Evolutionary conservation across 2,888 invertebrate species (phyloP).

Genomic region (Heliconius ethilla): DNA sequence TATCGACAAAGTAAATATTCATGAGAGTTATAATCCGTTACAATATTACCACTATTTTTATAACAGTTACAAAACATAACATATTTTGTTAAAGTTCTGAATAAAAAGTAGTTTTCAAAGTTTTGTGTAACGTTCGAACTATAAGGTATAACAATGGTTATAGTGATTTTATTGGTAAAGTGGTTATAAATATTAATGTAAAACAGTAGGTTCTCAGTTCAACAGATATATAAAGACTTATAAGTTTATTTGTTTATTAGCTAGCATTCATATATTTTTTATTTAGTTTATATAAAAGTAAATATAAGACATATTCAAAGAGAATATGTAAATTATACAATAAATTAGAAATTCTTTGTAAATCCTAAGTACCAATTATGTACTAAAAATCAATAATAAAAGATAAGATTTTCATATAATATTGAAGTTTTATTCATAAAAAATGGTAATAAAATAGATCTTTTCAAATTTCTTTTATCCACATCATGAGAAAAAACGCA

Average conservation of each 20-base stretch:
- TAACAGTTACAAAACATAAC: background rate
- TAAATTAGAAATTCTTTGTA: background rate
- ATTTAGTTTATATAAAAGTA: background rate
- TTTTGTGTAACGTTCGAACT: background rate
- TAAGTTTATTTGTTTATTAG: background rate
- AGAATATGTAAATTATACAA: background rate
- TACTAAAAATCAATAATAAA: background rate
- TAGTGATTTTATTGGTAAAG: background rate
- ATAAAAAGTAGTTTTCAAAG: background rate
- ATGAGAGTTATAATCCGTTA: background rate
- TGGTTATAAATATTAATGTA: background rate
- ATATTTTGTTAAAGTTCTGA: background rate
- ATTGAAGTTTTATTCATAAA: background rate
- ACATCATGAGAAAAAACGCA: too few species aligned
- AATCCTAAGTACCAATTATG: background rate
- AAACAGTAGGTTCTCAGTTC: background rate
- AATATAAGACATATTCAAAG: background rate
- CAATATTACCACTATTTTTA: background rate
- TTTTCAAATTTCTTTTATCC: too few species aligned
- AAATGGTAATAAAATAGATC: background rate
- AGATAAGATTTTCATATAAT: background rate
- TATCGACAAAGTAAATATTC: background rate
- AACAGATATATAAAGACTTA: background rate
- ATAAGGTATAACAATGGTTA: background rate
- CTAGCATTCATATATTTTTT: background rate